A percentile compares a stretch with the other conserved stretches of the same genome.
phyloP scores from a whole-genome alignment of 2,113 vertebrate genomes.

The Oreochromis niloticus region DNA sequence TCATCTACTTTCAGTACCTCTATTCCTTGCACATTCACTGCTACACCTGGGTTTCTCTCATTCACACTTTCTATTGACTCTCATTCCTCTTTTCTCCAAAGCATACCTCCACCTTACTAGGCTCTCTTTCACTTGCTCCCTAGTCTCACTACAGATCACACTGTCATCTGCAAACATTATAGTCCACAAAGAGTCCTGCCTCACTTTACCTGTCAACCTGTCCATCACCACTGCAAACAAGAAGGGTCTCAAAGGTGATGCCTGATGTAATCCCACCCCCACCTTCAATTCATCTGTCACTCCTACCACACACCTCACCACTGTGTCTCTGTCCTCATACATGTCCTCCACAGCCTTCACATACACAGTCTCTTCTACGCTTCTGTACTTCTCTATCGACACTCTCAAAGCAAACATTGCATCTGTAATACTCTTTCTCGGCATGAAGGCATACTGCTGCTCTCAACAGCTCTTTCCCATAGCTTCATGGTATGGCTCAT shows the following conservation, averaged over 20 bases:
- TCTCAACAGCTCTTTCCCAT: not conserved
- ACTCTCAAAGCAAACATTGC: not conserved
- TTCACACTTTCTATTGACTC: not conserved
- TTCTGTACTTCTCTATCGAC: not conserved
- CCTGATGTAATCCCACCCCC: not conserved
- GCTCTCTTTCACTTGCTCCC: not conserved
- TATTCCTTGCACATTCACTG: not conserved
- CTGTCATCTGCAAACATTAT: not conserved
- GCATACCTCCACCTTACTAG: not conserved
- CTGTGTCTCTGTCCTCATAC: not conserved
- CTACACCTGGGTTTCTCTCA: not conserved
- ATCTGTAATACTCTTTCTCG: not conserved
- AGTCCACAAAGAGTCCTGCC: not conserved
- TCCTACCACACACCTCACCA: not conserved
- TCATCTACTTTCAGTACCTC: not conserved
- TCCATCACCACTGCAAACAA: not conserved
- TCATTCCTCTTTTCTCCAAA: not conserved
- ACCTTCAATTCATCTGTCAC: not conserved
- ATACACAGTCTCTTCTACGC: not conserved
- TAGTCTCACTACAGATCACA: not conserved
- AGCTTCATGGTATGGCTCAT: not conserved
- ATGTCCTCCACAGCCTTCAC: not conserved
- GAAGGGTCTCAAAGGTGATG: not conserved
- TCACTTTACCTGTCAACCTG: not conserved
- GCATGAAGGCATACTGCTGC: not conserved